Base-by-base conservation (phyloP, 1,140 invertebrate species). In the Drosophila miranda region DNA sequence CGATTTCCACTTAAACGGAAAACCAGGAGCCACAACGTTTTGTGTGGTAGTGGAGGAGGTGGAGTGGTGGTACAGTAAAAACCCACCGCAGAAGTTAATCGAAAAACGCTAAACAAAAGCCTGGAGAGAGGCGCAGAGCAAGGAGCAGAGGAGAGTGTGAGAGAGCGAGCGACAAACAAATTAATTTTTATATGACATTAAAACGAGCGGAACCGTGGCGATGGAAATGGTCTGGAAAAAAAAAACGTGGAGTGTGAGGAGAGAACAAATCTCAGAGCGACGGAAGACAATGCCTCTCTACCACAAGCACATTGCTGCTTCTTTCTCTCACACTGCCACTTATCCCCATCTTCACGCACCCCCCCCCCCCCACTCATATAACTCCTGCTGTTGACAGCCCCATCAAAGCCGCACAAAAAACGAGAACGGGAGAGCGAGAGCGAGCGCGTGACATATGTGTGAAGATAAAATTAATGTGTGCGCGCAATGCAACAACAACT, bases 101-200 rank as follows among this genome's bases (percentile, higher is more conserved):
- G 82, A 87, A 87, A 87, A 88, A 78, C 83, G 78, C 71, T 87
- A 87, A 87, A 82, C 78, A 87, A 88, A 82, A 68, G 70, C 66
- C 61, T 56, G 54, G 19, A 38, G 53, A 58, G 49, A 44, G 60
- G 53, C 21, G 53, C 53, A 38, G 44, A 52, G 19, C 34, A 21
- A 11, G 13, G 21, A 44, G 62, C 26, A 21, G 2, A n/a, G 21
- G 21, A 14, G 2, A 41, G 45, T 42, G 41, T 34, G n/a, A 57
- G 55, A 50, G 76, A 50, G 45, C 61, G 73, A 82, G 83, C 75
- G 83, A 74, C 83, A 87, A 87, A 87, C 83, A 87, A 87, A 87
- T 87, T 87, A 87, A 88, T 88, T 87, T 87, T 88, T 87, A 87
- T 87, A 82, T 87, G 82, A 87, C 78, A 87, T 87, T 78, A 86